phyloP scores from a whole-genome alignment of 2,113 vertebrate species.

The Bambusicola thoracicus region DNA sequence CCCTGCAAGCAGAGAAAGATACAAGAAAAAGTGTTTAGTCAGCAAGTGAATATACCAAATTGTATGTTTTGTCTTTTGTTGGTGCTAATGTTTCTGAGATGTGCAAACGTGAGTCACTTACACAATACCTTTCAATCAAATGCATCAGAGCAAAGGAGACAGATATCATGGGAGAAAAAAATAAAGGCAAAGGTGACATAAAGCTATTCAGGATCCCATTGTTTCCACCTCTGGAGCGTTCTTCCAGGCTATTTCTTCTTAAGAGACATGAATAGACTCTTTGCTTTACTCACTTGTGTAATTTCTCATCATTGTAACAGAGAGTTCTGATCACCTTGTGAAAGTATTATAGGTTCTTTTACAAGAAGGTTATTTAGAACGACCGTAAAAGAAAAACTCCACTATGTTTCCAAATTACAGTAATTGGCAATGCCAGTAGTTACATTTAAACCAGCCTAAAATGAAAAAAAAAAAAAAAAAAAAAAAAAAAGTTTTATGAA shows the following conservation, averaged over 20 bases:
- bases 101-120: background rate
- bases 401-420: background rate
- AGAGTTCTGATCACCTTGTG: background rate
- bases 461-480: background rate
- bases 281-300: background rate
- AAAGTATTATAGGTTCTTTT: background rate
- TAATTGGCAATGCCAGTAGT: background rate
- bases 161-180: background rate
- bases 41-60: conserved; percentile 52
- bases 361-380: background rate
- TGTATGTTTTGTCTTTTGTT: conserved; percentile 55
- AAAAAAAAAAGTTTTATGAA: background rate
- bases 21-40: conserved; percentile 57
- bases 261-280: background rate
- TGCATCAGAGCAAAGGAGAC: conserved; percentile 30
- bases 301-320: background rate
- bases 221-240: background rate
- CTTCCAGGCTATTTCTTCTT: background rate
- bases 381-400: background rate
- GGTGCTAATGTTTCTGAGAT: background rate
- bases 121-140: conserved; percentile 47
- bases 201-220: background rate
- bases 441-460: background rate
- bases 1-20: conserved; percentile 26
- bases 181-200: conserved; percentile 1